Evolutionary conservation across 2,113 vertebrate genomes (phyloP), one percentile per base, ranked within the genome.

Genomic region (Myotis brandtii): DNA sequence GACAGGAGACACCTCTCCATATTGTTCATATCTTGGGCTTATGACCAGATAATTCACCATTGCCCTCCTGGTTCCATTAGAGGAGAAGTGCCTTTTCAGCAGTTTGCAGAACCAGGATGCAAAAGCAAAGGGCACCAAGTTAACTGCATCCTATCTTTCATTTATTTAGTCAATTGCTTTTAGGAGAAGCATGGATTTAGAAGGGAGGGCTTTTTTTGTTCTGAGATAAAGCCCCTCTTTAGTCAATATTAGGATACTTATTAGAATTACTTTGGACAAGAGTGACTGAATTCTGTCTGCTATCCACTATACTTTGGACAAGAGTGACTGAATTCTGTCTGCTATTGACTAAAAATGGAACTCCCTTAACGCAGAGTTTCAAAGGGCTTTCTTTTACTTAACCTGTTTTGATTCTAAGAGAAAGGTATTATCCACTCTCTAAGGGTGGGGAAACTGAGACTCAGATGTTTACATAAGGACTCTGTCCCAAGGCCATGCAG

Each of bases 61-160:
- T 11, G 66, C 59, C 77, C 85, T 95, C 14, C 52, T n/a, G 32
- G 25, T 82, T 90, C 77, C 62, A 32, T 43, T 72, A 20, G 59
- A 75, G 40, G 20, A 94, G 69, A 94, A 84, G 64, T 9, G 75
- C 79, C 94, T 76, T 93, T 75, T 81, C 86, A 86, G 89, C 89
- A 76, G 79, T 86, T 87, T 75, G 46, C 37, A 66, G 64, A 94
- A 83, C 32, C 21, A 62, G 90, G 37, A 54, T 62, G n/a, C n/a
- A 48, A 54, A 75, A 88, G 87, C 92, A 20, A 77, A 93, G 83
- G 86, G 73, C 43, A 32, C 16, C 27, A 46, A 56, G 56, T 87
- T 66, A 17, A 54, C 40, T 37, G 70, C 17, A 3, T 85, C 70
- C 1, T 11, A 25, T 56, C 59, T 62, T 81, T 81, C 76, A 46